Conservation (phyloP, 2,888 invertebrate species). For the Mimas tiliae region DNA sequence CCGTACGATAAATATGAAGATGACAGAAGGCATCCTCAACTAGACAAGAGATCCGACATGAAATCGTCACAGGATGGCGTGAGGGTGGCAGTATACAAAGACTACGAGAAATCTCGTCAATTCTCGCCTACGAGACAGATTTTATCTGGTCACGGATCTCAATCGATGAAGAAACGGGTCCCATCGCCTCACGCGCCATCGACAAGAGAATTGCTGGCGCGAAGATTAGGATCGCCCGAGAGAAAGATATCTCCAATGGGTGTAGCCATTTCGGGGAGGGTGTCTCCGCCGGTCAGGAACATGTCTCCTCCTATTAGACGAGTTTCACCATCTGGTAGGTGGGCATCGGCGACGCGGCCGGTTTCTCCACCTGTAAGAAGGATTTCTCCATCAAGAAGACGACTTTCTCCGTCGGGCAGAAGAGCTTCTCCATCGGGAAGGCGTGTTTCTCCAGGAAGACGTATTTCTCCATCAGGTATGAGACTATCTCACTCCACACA, state of each 20-base stretch:
- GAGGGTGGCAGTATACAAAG: slow-evolving; percentile 7
- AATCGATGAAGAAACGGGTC: background rate
- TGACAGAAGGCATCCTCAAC: slow-evolving; percentile 39
- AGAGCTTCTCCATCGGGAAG: slow-evolving; percentile 37
- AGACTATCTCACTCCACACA: too few species aligned
- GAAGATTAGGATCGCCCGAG: slow-evolving; percentile 1
- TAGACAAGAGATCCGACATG: slow-evolving; percentile 34
- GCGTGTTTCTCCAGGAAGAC: slow-evolving; percentile 25
- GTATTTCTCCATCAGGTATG: slow-evolving; percentile 32
- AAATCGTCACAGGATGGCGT: background rate
- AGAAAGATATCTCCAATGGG: slow-evolving; percentile 13
- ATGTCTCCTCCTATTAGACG: background rate
- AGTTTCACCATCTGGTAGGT: slow-evolving; percentile 1
- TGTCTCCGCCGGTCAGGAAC: background rate
- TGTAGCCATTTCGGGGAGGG: background rate
- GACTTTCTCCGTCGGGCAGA: slow-evolving; percentile 33
- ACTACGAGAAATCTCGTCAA: slow-evolving; percentile 21
- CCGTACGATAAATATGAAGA: slow-evolving; percentile 42
- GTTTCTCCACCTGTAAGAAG: background rate
- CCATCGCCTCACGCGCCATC: background rate
- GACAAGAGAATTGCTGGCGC: background rate
- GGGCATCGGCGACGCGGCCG: background rate
- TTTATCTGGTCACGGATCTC: background rate
- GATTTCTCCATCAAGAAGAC: slow-evolving; percentile 20
- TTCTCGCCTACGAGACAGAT: background rate